Evolutionary conservation across 2,888 invertebrate species (phyloP).

Genomic region (Aphidoletes aphidimyza): DNA sequence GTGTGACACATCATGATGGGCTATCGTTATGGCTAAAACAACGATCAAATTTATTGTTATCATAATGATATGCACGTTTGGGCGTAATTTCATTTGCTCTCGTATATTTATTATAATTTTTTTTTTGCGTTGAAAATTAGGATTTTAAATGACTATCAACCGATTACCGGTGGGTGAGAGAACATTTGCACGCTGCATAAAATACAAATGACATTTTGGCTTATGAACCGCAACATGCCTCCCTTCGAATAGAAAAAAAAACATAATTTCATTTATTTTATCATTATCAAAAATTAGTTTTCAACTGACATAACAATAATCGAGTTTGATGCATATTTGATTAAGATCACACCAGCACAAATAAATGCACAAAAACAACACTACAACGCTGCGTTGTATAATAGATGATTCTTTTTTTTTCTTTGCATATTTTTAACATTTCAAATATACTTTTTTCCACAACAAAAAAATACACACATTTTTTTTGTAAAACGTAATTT

Average conservation of each 20-base stretch:
- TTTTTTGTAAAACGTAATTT: too few relatives aligned
- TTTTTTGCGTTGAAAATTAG: not conserved
- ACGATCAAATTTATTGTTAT: conserved; percentile 21
- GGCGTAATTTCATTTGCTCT: not conserved
- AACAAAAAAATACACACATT: too few relatives aligned
- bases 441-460: too few relatives aligned
- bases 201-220: too few relatives aligned
- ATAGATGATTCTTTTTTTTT: not conserved
- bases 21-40: conserved; percentile 24
- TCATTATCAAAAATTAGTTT: not conserved
- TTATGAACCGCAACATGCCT: not conserved
- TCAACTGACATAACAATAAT: not conserved
- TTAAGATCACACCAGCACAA: not conserved
- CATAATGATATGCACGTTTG: conserved; percentile 26
- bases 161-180: not conserved
- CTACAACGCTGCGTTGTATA: too few relatives aligned
- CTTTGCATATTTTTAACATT: not conserved
- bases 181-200: not conserved
- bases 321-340: conserved; percentile 15
- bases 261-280: too few relatives aligned
- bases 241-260: not conserved
- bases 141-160: not conserved
- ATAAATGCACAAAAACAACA: not conserved
- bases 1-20: not conserved
- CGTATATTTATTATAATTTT: not conserved